Percentiles rank a stretch among this genome's conserved stretches.
Evolutionary conservation across 2,888 invertebrate genomes (phyloP).

Genomic region (Himalopsyche kuldschensis): DNA sequence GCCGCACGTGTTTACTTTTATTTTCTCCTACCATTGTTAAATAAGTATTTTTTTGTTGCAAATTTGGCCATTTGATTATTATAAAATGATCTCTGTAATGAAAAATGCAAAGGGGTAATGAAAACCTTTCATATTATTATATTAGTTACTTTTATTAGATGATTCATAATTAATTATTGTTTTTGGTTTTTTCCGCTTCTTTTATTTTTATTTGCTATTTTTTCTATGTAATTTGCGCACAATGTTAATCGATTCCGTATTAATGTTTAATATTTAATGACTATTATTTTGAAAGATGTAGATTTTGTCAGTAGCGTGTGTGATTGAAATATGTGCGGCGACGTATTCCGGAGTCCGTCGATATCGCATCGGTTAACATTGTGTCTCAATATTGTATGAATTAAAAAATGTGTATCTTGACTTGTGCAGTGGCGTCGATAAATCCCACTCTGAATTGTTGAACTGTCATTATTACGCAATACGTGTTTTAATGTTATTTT

Average conservation of each 20-base stretch:
- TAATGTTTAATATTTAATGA: neutral
- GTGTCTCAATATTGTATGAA: constrained; percentile 19
- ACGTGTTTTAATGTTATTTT: constrained; percentile 10
- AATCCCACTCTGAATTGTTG: constrained; percentile 6
- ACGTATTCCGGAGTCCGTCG: neutral
- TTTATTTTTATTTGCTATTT: constrained; percentile 30
- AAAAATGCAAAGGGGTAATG: constrained; percentile 31
- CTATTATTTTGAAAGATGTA: neutral
- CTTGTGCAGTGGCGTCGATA: constrained; percentile 9
- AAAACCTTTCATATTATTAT: constrained; percentile 27
- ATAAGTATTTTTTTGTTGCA: constrained; percentile 23
- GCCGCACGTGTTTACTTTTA: constrained; percentile 8
- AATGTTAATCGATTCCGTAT: constrained; percentile 5
- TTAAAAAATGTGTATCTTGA: constrained; percentile 17
- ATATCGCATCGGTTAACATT: constrained; percentile 19
- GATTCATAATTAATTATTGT: constrained; percentile 26
- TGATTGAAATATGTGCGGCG: no score
- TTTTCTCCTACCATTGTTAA: constrained; percentile 4
- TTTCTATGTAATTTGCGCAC: constrained; percentile 27
- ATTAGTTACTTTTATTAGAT: constrained; percentile 34
- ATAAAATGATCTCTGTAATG: constrained; percentile 39
- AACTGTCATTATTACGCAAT: neutral
- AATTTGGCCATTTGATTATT: constrained; percentile 27
- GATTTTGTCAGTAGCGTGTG: neutral
- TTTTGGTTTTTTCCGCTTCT: constrained; percentile 32